Percentiles rank a stretch among this genome's conserved stretches.
These are phyloP conservation scores for Drosophila ambigua DNA, from an alignment of 1,140 invertebrate genomes.

Conservation along the genomic window DNA sequence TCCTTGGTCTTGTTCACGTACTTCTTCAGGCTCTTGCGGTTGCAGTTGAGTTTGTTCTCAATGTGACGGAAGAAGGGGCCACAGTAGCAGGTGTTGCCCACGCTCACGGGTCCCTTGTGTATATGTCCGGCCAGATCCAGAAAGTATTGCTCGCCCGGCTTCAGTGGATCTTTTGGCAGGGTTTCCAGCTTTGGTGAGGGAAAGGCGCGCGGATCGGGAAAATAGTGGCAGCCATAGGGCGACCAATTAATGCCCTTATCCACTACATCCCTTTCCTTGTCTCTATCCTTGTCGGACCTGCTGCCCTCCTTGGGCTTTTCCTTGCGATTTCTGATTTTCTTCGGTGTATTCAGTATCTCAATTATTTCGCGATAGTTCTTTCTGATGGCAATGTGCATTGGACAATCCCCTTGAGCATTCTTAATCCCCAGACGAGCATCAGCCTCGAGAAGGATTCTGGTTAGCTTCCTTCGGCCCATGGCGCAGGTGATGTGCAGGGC, in stretches of 20 bases:
- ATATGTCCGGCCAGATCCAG: slow-evolving; percentile 98
- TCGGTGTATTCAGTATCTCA: slow-evolving; percentile 88
- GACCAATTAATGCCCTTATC: slow-evolving; percentile 88
- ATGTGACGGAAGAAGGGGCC: slow-evolving; percentile 93
- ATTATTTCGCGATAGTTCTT: slow-evolving; percentile 94
- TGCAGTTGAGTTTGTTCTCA: slow-evolving; percentile 92
- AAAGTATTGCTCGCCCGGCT: slow-evolving; percentile 96
- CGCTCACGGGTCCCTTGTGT: slow-evolving; percentile 95
- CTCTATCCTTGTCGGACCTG: slow-evolving; percentile 75
- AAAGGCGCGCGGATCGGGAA: slow-evolving; percentile 92
- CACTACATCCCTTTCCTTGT: slow-evolving; percentile 78
- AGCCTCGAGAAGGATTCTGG: slow-evolving; percentile 94
- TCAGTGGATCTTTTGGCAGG: slow-evolving; percentile 92
- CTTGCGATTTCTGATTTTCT: slow-evolving; percentile 80
- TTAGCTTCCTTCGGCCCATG: slow-evolving; percentile 96
- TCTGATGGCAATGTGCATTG: slow-evolving; percentile 93
- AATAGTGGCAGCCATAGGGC: slow-evolving; percentile 95
- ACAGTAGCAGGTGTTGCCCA: slow-evolving; percentile 91
- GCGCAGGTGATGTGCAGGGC: slow-evolving; percentile 96
- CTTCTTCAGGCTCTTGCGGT: slow-evolving; percentile 93
- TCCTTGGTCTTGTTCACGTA: slow-evolving; percentile 93
- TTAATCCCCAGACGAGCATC: slow-evolving; percentile 90
- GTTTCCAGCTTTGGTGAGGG: slow-evolving; percentile 93
- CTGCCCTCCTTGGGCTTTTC: slow-evolving; percentile 60
- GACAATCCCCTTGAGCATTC: slow-evolving; percentile 97